Conservation (phyloP, 2,113 vertebrate species). For the Pitta sordida region DNA sequence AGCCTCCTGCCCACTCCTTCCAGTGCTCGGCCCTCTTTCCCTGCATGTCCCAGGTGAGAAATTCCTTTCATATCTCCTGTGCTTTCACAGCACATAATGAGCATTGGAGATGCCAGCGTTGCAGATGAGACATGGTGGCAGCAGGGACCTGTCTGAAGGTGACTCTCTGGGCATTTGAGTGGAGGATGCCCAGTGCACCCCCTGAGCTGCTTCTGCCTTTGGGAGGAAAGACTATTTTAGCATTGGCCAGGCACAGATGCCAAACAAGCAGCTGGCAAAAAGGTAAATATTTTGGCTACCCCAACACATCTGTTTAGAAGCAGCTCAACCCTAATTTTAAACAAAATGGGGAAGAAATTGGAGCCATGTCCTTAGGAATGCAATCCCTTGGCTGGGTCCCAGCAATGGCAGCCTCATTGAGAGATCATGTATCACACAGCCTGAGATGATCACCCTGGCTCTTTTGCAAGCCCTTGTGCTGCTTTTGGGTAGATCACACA, state of each 20-base stretch:
- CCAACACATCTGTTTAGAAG: slow-evolving; percentile 55
- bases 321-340: slow-evolving; percentile 37
- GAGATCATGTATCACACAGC: not conserved
- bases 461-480: not conserved
- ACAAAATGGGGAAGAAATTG: slow-evolving; percentile 41
- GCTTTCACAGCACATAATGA: not conserved
- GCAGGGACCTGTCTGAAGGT: not conserved
- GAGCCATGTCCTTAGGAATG: slow-evolving; percentile 1
- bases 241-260: not conserved
- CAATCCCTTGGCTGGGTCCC: not conserved
- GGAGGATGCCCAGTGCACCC: not conserved
- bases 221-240: not conserved
- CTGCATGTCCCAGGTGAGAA: not conserved
- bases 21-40: not conserved
- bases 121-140: not conserved
- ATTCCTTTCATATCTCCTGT: not conserved
- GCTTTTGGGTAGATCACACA: not conserved
- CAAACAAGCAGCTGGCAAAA: slow-evolving; percentile 31
- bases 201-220: not conserved
- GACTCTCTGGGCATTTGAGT: not conserved
- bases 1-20: not conserved
- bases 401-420: not conserved
- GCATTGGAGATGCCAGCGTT: fast-evolving
- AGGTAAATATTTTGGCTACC: slow-evolving; percentile 45
- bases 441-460: fast-evolving